Conservation (phyloP, 2,113 vertebrate genomes). For the Callocephalon fimbriatum region DNA sequence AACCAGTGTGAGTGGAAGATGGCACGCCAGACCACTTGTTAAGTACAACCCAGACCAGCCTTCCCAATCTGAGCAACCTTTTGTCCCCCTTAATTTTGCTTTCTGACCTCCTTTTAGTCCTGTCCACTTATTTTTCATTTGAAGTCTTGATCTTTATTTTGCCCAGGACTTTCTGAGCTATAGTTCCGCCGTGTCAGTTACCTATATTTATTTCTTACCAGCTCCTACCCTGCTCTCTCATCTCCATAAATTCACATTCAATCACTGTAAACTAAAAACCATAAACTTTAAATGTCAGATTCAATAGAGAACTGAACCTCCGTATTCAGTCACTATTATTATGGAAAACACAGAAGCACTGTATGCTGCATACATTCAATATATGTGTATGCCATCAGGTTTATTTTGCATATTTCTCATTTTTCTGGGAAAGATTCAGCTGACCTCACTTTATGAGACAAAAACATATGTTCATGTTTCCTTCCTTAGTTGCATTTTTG, state of each 20-base stretch:
- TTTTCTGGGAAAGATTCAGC: neutral
- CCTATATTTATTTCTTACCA: neutral
- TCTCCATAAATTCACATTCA: neutral
- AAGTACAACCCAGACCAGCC: neutral
- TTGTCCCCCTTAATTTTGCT: neutral
- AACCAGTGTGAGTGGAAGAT: neutral
- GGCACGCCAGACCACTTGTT: fast-evolving
- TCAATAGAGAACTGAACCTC: neutral
- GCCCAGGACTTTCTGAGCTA: neutral
- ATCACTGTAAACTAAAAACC: neutral
- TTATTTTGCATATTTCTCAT: neutral
- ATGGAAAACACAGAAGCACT: neutral
- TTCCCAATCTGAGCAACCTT: neutral
- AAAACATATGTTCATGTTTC: neutral
- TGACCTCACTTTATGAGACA: neutral
- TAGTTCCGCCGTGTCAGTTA: neutral
- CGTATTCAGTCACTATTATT: neutral
- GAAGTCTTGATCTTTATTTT: neutral
- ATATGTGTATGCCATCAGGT: neutral
- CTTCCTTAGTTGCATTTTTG: neutral
- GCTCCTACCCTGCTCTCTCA: neutral
- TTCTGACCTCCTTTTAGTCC: neutral
- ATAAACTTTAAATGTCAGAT: neutral
- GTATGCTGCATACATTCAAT: neutral
- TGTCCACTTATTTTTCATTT: neutral